Percentiles rank a stretch among this genome's conserved stretches.
These are phyloP conservation scores for Dromius quadrimaculatus DNA, from an alignment of 2,888 invertebrate genomes.

Conservation along the genomic window DNA sequence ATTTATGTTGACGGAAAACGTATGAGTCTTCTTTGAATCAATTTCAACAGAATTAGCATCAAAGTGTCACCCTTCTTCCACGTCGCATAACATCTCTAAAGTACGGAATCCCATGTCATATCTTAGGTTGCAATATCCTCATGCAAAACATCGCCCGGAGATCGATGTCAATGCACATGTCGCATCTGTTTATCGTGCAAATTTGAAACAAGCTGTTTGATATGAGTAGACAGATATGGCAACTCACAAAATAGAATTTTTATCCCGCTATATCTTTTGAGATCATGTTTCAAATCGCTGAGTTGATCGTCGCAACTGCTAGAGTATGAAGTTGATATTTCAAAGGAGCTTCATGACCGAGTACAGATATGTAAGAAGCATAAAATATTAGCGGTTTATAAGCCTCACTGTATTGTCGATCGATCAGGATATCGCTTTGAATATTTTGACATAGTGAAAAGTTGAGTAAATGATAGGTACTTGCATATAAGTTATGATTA, in stretches of 20 bases:
- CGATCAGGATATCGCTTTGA: no score
- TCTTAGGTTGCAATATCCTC: constrained; percentile 38
- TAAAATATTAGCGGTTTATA: no score
- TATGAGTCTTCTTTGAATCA: no score
- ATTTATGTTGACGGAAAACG: no score
- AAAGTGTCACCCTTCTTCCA: no score
- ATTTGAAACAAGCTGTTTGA: constrained; percentile 22
- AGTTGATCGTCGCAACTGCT: not conserved
- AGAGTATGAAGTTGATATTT: constrained; percentile 5
- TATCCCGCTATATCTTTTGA: constrained; percentile 24
- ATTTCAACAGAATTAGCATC: no score
- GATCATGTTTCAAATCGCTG: constrained; percentile 25
- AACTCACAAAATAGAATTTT: constrained; percentile 41
- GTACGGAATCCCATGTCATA: constrained; percentile 41
- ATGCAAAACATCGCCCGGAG: constrained; percentile 39
- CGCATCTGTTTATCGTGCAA: constrained; percentile 39
- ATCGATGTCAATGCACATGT: constrained; percentile 51
- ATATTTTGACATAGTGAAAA: no score
- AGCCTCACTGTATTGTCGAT: no score
- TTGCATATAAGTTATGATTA: no score
- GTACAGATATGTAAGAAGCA: no score
- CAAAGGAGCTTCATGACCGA: no score
- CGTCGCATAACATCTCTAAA: constrained; percentile 24
- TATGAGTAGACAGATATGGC: constrained; percentile 31
- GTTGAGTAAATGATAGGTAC: no score